Conservation (phyloP, 2,888 invertebrate species). For the Junonia oenone region DNA sequence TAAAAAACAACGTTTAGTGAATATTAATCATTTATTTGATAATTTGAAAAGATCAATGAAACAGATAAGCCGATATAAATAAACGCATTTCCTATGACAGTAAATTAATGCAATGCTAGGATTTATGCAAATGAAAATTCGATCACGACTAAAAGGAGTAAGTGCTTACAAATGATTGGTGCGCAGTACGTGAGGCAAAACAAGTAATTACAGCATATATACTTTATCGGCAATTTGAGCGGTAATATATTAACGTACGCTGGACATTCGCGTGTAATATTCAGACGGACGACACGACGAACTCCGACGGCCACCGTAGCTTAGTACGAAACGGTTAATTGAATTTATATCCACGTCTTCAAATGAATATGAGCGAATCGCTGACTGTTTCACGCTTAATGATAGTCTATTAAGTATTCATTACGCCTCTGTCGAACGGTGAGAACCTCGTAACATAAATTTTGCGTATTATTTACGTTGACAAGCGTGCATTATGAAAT, state of each 20-base stretch:
- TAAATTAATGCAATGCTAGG: constrained; percentile 33
- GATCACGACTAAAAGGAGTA: constrained; percentile 46
- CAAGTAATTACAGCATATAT: constrained; percentile 32
- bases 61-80: constrained; percentile 7
- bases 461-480: constrained; percentile 78
- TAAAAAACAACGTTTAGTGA: not conserved
- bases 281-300: constrained; percentile 30
- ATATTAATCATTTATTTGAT: not conserved
- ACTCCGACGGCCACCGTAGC: constrained; percentile 32
- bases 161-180: constrained; percentile 33
- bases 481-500: constrained; percentile 76
- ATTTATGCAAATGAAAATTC: constrained; percentile 63
- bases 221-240: constrained; percentile 31
- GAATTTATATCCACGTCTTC: constrained; percentile 73
- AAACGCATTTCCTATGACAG: constrained; percentile 13
- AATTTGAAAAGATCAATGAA: not conserved
- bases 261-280: constrained; percentile 31
- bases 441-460: constrained; percentile 79
- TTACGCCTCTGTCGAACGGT: constrained; percentile 60
- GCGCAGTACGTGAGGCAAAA: constrained; percentile 29
- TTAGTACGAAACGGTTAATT: constrained; percentile 60
- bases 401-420: constrained; percentile 67
- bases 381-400: constrained; percentile 48
- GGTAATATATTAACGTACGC: constrained; percentile 31
- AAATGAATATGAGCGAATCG: constrained; percentile 71